Evolutionary conservation across 2,113 vertebrate genomes (phyloP).

Genomic region (Rhea pennata): DNA sequence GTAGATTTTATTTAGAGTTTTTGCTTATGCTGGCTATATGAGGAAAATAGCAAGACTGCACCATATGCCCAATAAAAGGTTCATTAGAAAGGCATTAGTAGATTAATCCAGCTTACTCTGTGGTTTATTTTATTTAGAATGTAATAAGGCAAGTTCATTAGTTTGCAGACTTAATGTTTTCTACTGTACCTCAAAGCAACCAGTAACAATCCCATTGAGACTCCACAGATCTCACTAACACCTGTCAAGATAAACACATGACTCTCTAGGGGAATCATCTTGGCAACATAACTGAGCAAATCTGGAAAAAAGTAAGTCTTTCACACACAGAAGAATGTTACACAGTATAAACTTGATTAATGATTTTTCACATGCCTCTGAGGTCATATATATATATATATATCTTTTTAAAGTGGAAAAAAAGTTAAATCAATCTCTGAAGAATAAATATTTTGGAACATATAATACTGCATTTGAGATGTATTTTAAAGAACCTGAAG

Average conservation of each 20-base stretch:
- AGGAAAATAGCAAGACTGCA: slow-evolving; percentile 56
- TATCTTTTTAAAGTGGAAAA: slow-evolving; percentile 35
- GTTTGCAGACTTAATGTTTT: slow-evolving; percentile 75
- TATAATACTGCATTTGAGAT: slow-evolving; percentile 40
- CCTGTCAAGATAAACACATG: slow-evolving; percentile 82
- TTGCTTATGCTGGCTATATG: slow-evolving; percentile 39
- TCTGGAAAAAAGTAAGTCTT: slow-evolving; percentile 64
- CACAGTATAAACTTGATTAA: slow-evolving; percentile 58
- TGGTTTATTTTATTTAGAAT: slow-evolving; percentile 77
- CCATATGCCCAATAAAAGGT: slow-evolving; percentile 76
- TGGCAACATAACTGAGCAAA: slow-evolving; percentile 71
- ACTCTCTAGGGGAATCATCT: slow-evolving; percentile 74
- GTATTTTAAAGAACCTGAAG: slow-evolving; percentile 44
- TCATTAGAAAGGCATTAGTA: slow-evolving; percentile 80
- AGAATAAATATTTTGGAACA: slow-evolving; percentile 59
- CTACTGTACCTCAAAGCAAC: slow-evolving; percentile 72
- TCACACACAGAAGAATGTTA: slow-evolving; percentile 33
- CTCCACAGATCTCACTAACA: slow-evolving; percentile 71
- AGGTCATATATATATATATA: slow-evolving; percentile 61
- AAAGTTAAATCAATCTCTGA: slow-evolving; percentile 26
- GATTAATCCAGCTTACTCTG: slow-evolving; percentile 70
- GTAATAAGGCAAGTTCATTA: slow-evolving; percentile 79
- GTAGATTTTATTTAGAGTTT: slow-evolving; percentile 43
- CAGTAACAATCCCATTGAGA: slow-evolving; percentile 77
- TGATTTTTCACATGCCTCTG: slow-evolving; percentile 53